A percentile compares a stretch with the other conserved stretches of the same genome.
Evolutionary conservation across 1,140 invertebrate genomes (phyloP).

Genomic region (Diabrotica undecimpunctata): DNA sequence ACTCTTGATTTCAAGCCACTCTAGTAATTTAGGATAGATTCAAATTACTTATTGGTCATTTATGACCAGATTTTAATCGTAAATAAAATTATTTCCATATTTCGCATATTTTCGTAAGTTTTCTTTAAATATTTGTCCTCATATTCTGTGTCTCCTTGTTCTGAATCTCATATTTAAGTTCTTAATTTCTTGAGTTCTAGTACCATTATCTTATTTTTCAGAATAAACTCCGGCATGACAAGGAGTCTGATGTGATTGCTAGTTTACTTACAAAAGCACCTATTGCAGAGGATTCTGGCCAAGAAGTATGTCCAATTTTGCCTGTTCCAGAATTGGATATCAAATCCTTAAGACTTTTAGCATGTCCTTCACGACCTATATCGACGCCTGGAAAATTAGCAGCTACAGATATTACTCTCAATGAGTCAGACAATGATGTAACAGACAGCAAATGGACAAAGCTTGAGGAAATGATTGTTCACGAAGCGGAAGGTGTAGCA

Average conservation of each 20-base stretch:
- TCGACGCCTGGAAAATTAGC: conserved; percentile 49
- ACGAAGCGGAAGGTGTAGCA: conserved; percentile 63
- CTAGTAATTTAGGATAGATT: too few species aligned
- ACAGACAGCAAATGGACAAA: conserved; percentile 60
- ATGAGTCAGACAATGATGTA: conserved; percentile 37
- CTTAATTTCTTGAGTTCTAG: too few species aligned
- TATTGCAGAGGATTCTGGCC: conserved; percentile 18
- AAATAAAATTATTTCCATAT: too few species aligned
- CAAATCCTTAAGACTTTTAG: conserved; percentile 63
- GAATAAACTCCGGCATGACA: conserved; percentile 23
- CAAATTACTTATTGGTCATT: too few species aligned
- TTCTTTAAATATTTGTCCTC: too few species aligned
- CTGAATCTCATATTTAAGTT: too few species aligned
- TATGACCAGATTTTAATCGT: too few species aligned
- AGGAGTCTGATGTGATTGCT: too few species aligned
- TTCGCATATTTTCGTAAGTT: too few species aligned
- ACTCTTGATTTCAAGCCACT: too few species aligned
- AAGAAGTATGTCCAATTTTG: conserved; percentile 45
- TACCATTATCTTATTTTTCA: conserved; percentile 22
- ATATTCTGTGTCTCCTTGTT: too few species aligned
- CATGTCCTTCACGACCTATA: conserved; percentile 54
- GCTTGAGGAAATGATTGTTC: conserved; percentile 75
- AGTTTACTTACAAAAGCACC: too few species aligned
- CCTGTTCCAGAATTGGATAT: conserved; percentile 66
- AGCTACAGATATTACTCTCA: conserved; percentile 46